Base-by-base conservation (phyloP, 2,888 invertebrate genomes). In the Andrena camellia region DNA sequence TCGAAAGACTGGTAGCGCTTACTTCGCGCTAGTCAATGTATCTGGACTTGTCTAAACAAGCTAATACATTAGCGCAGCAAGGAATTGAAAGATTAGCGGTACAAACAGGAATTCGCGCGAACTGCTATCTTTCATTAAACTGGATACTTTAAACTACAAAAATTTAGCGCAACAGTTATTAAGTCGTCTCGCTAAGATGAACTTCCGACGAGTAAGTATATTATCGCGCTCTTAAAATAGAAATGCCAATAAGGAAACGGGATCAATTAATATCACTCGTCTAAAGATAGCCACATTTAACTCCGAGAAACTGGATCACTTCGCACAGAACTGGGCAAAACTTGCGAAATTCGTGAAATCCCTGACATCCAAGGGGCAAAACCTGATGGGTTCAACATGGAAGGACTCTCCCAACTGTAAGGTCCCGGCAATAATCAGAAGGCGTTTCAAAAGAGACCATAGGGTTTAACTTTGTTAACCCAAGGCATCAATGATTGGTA, bases 1-100 rank as follows among this genome's bases (percentile, higher is more conserved):
- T 66, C 59, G 35, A 80, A 42, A 80, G 66, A 71, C 60, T 60
- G 42, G 60, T 71, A 54, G 52, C 29, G 20, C 6, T 23, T 6
- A 52, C 57, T 68, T 50, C 20, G 59, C 26, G 48, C 69, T 33
- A 23, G 29, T 26, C 42, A 57, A 35, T 78, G 50, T 52, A 23
- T 50, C 64, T 23, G n/a, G 2, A 13, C 29, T 23, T 33, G 29
- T 54, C 54, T 33, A 54, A 60, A 54, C 26, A 57, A 10, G 42
- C 35, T 20, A 59, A 73, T 31, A 13, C 10, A 42, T 4, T 6
- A 8, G 29, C 13, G 23, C 1, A 5, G 10, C 17, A 20, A n/a
- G 42, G 23, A 31, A 35, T 29, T 31, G 17, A 17, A 59, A 66
- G 62, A 20, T 57, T 64, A 13, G 29, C 7, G 64, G 10, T 35